Base-by-base conservation (phyloP, 2,113 vertebrate genomes). In the Pteronura brasiliensis region DNA sequence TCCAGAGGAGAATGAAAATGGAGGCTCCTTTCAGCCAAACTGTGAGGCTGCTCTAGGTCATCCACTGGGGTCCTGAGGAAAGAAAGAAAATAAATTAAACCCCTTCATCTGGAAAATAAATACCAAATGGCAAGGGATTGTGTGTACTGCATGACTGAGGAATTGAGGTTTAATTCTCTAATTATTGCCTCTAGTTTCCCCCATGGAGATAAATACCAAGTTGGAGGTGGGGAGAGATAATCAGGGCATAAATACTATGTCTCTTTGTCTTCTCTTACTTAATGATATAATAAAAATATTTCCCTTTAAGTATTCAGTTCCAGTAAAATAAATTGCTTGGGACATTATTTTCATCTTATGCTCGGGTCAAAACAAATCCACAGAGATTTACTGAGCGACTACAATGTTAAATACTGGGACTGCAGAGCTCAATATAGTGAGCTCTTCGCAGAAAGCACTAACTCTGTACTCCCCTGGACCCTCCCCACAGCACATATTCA, bases 91-190 rank as follows among this genome's bases (percentile, higher is more conserved):
- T 98, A 98, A 98, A 99, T 98, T 98, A 98, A 98, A 98, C 88
- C 98, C 96, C 81, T 97, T 98, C 98, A 98, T 96, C 98, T 98
- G 98, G 98, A 99, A 99, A 99, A 98, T 99, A 99, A 98, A 99
- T 98, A 98, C 92, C 96, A 98, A 98, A 97, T 98, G 93, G 97
- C 97, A 98, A 97, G 96, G 97, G 97, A 98, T 97, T 93, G 31
- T 96, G 77, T 97, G 95, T 89, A 97, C 97, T 97, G 98, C 98
- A 97, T 98, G 98, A 97, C 82, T 98, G 97, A 98, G 89, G 95
- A 96, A 98, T 97, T 88, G 96, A 98, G 96, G 94, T 94, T 98
- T 98, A 99, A 98, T 99, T 98, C 98, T 97, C 98, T 98, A 98
- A 99, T 99, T 98, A 98, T 95, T 96, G 97, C 97, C 93, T 97